These are phyloP conservation scores for Sebastes oblongus DNA, from an alignment of 2,797 vertebrate species.

Conservation along the genomic window DNA sequence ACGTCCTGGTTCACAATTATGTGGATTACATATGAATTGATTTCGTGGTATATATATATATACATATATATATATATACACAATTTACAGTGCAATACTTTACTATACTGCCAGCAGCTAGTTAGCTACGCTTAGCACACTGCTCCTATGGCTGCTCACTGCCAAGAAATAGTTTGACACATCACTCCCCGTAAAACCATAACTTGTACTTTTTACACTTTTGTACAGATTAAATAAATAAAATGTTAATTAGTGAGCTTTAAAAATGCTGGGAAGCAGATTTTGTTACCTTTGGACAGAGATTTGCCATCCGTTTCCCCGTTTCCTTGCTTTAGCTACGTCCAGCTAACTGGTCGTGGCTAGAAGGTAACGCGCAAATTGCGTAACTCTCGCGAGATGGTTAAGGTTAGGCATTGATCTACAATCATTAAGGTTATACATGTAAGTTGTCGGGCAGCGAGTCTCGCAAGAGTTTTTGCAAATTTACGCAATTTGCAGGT, in stretches of 20 bases:
- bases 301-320: not conserved
- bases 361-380: too few relatives aligned
- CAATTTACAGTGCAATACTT: too few relatives aligned
- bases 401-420: too few relatives aligned
- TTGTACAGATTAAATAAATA: not conserved
- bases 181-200: not conserved
- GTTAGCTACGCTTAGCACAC: conserved; percentile 11
- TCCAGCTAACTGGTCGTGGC: not conserved
- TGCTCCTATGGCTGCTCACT: not conserved
- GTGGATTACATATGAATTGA: too few relatives aligned
- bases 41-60: too few relatives aligned
- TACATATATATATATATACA: too few relatives aligned
- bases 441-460: too few relatives aligned
- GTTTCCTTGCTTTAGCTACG: not conserved
- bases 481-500: too few relatives aligned
- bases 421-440: too few relatives aligned
- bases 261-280: fast-evolving
- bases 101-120: not conserved
- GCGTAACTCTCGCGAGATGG: too few relatives aligned
- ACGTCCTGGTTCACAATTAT: too few relatives aligned
- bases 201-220: not conserved
- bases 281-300: not conserved
- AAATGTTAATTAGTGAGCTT: not conserved
- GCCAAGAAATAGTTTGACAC: not conserved
- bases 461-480: too few relatives aligned